Base-by-base conservation (phyloP, 2,113 vertebrate species). In the Sinocyclocheilus anophthalmus region DNA sequence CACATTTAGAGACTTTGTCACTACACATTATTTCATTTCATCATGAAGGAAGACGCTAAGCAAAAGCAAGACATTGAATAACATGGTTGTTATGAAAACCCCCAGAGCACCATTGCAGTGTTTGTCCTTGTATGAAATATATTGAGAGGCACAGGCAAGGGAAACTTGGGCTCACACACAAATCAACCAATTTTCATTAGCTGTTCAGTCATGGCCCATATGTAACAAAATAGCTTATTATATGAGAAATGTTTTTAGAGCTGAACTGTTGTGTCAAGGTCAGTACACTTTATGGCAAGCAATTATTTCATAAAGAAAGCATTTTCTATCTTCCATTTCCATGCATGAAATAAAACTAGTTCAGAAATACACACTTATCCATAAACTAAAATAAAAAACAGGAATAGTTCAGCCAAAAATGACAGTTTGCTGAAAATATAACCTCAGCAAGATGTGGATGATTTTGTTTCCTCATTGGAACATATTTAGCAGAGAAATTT, bases 1-100 rank as follows among this genome's bases (percentile, higher is more conserved):
- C 76, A 80, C 53, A 88, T 87, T 85, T 86, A 76, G 57, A 86
- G 67, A 70, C 50, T 80, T 84, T 87, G 26, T 45, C 80, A 82
- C 70, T 81, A 55, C 37, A 77, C 70, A 77, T 87, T 77, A 78
- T 84, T 86, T 88, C 48, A 59, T 61, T 69, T 81, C 59, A 45
- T 63, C 81, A 53, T 16, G 61, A 81, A 79, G 55, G 33, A 76
- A 85, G 65, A 85, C 50, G 63, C 14, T 30, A 75, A 30, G 84
- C 39, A 22, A 50, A 65, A 69, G 10, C 3, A 42, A n/a, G 33
- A 55, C 7, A 9, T 4, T 70, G 30, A 61, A 65, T 55, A 75
- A 57, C 13, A 77, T 59, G 20, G 57, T 59, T 59, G 8, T 59
- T 59, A 59, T 85, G 33, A 61, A 88, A 78, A 72, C 4, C n/a